Evolutionary conservation across 2,888 invertebrate genomes (phyloP), one percentile per base, ranked within the genome.

Genomic region (Macropis europaea): DNA sequence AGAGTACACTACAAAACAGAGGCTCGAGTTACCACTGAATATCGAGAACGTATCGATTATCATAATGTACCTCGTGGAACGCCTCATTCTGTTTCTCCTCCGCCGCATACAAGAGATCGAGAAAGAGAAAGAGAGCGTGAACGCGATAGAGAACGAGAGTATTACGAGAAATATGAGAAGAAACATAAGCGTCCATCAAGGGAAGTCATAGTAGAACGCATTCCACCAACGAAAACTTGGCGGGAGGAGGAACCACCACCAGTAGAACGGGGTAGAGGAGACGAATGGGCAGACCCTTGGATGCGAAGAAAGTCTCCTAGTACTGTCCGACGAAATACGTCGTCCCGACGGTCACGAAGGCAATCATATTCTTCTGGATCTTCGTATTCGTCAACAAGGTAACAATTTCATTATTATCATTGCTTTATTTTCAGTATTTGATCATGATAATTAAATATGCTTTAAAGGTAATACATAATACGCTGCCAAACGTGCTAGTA

Each of bases 251-350:
- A 90, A 45, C 81, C 84, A 26, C 85, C 87, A 0, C 82, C 87
- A 2, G 73, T 82, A 0, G 89, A 89, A 59, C 82, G 89, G 9
- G 89, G 88, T 57, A 92, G 93, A 42, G 95, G 94, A 0, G 97
- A 98, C 88, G 97, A 97, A 84, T 98, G 98, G 97, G 95, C 95
- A 42, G 98, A 98, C 91, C 98, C 98, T 0, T 98, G 98, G 98
- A 97, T 97, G 95, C 91, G 95, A 30, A 93, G 93, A 2, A 94
- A 94, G 82, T 94, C 94, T 2, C 94, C 94, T 0, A 88, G 84
- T 2, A 81, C 88, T 0, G 82, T 87, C 3, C 84, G 88, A 17
- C 74, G 87, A 6, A 88, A 87, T 43, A 80, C 85, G 5, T 83
- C 89, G 2, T 82, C 89, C 0, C 84, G 88, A 83, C 85, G 91